Evolutionary conservation across 2,888 invertebrate species (phyloP).

Genomic region (Acrocyrtus sp.): DNA sequence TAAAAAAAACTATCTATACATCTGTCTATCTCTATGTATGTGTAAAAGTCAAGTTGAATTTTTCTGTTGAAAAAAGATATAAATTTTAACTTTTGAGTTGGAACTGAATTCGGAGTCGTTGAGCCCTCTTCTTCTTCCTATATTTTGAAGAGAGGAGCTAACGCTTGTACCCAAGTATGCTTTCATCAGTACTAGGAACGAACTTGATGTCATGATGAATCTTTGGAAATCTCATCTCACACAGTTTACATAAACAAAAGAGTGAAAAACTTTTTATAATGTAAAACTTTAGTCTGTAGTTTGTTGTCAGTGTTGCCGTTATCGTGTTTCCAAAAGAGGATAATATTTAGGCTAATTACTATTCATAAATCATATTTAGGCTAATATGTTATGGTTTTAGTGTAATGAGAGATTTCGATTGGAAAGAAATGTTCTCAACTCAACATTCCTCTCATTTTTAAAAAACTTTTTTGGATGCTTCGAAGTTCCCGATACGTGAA

Average conservation of each 20-base stretch:
- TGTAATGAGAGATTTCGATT: background rate
- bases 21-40: slow-evolving; percentile 4
- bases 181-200: slow-evolving; percentile 58
- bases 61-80: slow-evolving; percentile 23
- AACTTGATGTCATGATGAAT: slow-evolving; percentile 53
- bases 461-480: too few species aligned
- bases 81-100: slow-evolving; percentile 36
- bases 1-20: slow-evolving; percentile 4
- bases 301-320: background rate
- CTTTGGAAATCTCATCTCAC: slow-evolving; percentile 53
- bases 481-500: too few species aligned
- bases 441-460: too few species aligned
- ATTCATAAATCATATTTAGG: background rate
- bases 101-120: slow-evolving; percentile 58
- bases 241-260: slow-evolving; percentile 40
- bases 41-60: slow-evolving; percentile 31
- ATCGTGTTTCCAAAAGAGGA: background rate
- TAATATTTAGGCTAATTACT: slow-evolving; percentile 5
- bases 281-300: background rate
- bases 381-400: background rate
- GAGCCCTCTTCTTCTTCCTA: slow-evolving; percentile 30
- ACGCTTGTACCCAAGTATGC: slow-evolving; percentile 60
- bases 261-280: slow-evolving; percentile 4
- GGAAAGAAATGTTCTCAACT: background rate
- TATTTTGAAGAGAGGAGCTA: slow-evolving; percentile 27